Evolutionary conservation across 2,888 invertebrate genomes (phyloP).

Genomic region (Pseudolycoriella hygida): DNA sequence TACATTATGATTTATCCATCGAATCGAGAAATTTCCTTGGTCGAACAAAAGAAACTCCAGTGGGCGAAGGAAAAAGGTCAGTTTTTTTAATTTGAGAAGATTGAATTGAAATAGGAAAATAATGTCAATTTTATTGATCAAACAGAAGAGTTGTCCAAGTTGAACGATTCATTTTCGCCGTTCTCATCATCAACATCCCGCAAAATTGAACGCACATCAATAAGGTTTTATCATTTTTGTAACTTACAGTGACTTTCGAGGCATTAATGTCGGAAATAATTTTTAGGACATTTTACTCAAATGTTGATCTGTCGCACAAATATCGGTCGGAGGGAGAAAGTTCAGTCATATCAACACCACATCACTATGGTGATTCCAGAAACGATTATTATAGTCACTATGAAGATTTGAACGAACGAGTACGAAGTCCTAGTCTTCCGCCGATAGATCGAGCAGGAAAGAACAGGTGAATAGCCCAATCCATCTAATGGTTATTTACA

Average conservation of each 20-base stretch:
- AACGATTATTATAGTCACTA: not conserved
- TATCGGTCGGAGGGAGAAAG: not conserved
- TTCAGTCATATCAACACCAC: not conserved
- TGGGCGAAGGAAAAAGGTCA: constrained; percentile 85
- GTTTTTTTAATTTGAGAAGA: no score
- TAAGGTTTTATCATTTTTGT: constrained; percentile 20
- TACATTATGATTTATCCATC: not conserved
- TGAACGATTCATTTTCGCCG: constrained; percentile 63
- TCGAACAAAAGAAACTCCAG: constrained; percentile 80
- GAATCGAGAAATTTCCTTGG: constrained; percentile 33
- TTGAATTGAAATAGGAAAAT: no score
- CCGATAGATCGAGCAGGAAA: constrained; percentile 33
- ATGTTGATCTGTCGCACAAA: constrained; percentile 19
- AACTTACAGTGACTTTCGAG: no score
- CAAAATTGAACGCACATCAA: constrained; percentile 27
- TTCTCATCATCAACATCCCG: constrained; percentile 30
- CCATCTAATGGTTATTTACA: no score
- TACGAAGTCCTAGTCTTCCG: constrained; percentile 48
- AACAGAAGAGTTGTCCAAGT: constrained; percentile 62
- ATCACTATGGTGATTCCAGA: constrained; percentile 1
- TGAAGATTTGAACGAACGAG: constrained; percentile 8
- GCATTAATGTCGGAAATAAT: no score
- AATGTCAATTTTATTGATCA: no score
- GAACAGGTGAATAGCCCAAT: no score
- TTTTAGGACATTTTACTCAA: constrained; percentile 25